Evolutionary conservation across 2,797 vertebrate genomes (phyloP), one percentile per base, ranked within the genome.

Genomic region (Gambelia wislizenii): DNA sequence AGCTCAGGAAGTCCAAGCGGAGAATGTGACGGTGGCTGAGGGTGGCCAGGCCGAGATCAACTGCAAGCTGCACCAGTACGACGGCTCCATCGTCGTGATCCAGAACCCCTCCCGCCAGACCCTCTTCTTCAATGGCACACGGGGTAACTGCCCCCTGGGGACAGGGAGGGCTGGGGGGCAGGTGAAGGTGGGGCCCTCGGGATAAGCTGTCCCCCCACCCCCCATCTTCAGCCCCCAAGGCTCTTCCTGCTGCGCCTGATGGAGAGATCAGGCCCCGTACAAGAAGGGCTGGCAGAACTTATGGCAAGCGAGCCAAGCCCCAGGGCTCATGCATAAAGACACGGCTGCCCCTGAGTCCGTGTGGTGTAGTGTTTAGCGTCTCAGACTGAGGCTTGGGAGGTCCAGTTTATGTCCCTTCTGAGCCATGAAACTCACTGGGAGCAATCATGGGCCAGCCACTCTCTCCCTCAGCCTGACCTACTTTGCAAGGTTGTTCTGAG

Each of bases 61-160:
- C 92, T 99, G 98, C 92, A 98, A 97, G 64, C 97, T 99, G 54
- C 98, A 99, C 94, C 98, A 98, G 94, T 99, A 99, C 0, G 98
- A 99, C 52, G 98, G 98, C 56, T 99, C 98, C 83, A 99, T 99
- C 27, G 98, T 99, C 93, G 98, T 99, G 93, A 98, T 99, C 96
- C 98, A 99, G 97, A 99, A 99, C 94, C 98, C 98, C 2, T 97
- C 98, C 67, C 97, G 98, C 44, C 98, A 99, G 95, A 99, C 98
- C 0, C 98, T 99, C 36, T 99, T 99, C 96, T 99, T 99, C 96
- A 99, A 99, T 0, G 98, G 98, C 91, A 99, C 98, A 0, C 96
- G 98, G 90, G 98, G 98, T 98, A 94, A 95, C 96, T 88, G 22
- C 91, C 4, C 90, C 27, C 36, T 1, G 18, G n/a, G 2, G 22